Percentiles rank a stretch among this genome's conserved stretches.
Conservation (phyloP, 2,797 vertebrate species). For the Poliocrania exsul region DNA sequence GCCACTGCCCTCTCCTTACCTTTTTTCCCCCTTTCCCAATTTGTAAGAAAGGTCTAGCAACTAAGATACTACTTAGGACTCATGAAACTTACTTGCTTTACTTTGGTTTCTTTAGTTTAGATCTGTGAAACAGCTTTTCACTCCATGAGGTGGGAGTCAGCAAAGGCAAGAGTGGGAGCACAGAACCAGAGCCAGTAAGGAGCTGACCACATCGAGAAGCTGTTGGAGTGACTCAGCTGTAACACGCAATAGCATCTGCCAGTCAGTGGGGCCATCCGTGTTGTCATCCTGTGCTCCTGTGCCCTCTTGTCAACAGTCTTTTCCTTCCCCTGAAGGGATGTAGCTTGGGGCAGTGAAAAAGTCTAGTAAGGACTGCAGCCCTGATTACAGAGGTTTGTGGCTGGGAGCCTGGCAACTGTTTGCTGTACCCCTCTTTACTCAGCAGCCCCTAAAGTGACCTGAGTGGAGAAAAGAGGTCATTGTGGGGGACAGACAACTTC, state of each 20-base stretch:
- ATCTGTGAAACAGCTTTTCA: not conserved
- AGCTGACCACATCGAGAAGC: not conserved
- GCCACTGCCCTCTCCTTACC: not conserved
- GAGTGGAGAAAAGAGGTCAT: not conserved
- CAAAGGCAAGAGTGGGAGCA: not conserved
- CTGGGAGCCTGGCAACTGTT: not conserved
- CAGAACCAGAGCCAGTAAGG: not conserved
- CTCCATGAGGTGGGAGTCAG: not conserved
- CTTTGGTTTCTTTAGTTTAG: not conserved
- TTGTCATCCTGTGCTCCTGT: not conserved
- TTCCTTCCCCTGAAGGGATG: not conserved
- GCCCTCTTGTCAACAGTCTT: not conserved
- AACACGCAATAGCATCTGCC: not conserved
- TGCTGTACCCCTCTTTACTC: not conserved
- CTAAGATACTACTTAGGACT: not conserved
- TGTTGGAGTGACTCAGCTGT: not conserved
- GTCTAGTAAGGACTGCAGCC: not conserved
- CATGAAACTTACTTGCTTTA: not conserved
- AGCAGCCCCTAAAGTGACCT: not conserved
- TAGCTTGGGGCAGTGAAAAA: not conserved
- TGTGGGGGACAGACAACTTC: not conserved
- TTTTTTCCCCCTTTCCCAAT: not conserved
- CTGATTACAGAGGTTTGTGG: not conserved
- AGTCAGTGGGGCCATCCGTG: rapidly evolving
- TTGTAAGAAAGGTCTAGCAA: not conserved